Evolutionary conservation across 2,113 vertebrate genomes (phyloP).

Genomic region (Lampris incognitus): DNA sequence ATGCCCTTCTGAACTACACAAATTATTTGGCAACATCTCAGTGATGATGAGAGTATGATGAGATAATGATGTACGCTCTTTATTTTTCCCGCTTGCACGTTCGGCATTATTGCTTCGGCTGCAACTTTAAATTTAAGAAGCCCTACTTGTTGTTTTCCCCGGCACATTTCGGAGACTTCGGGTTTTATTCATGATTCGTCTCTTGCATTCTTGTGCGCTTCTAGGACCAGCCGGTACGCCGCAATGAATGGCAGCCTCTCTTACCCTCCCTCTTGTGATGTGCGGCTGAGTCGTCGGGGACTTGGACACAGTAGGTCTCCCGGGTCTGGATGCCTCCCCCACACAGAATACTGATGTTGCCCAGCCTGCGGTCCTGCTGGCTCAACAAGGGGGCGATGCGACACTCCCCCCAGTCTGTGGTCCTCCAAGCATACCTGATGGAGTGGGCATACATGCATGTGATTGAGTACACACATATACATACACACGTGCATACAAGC

Average conservation of each 20-base stretch:
- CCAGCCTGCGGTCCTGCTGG: slow-evolving; percentile 80
- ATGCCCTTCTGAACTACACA: no score
- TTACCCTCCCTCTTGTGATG: slow-evolving; percentile 88
- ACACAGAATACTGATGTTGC: slow-evolving; percentile 81
- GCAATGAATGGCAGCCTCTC: slow-evolving; percentile 12
- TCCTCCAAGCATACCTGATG: slow-evolving; percentile 91
- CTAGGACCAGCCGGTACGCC: slow-evolving; percentile 20
- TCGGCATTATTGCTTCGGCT: no score
- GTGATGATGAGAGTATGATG: no score
- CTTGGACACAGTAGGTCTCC: slow-evolving; percentile 90
- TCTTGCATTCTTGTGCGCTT: slow-evolving; percentile 29
- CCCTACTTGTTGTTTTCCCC: slow-evolving; percentile 12
- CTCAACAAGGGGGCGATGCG: slow-evolving; percentile 86
- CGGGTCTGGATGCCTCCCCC: slow-evolving; percentile 93
- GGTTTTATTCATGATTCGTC: slow-evolving; percentile 11
- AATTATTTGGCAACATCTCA: no score
- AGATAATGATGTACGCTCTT: no score
- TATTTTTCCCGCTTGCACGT: no score
- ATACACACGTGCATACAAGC: slow-evolving; percentile 11
- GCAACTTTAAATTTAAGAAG: neutral
- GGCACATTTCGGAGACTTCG: neutral
- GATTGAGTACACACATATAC: neutral
- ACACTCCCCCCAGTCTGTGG: slow-evolving; percentile 92
- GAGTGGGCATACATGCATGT: neutral
- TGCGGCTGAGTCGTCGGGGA: slow-evolving; percentile 58